Conservation (phyloP, 2,113 vertebrate species). For the Myxocyprinus asiaticus region DNA sequence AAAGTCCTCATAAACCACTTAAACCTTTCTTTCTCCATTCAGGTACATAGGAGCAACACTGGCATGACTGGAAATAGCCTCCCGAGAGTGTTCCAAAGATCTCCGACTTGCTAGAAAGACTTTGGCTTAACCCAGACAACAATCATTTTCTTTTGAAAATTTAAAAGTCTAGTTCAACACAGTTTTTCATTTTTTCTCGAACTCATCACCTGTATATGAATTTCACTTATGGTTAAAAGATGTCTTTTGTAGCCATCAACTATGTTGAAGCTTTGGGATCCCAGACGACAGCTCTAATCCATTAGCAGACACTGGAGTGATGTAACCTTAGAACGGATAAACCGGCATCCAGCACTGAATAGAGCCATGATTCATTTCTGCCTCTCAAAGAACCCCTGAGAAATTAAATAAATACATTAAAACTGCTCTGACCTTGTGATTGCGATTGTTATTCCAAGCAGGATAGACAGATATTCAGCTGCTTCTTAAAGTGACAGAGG, state of each 20-base stretch:
- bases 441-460: conserved; percentile 58
- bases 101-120: too few relatives aligned
- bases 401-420: conserved; percentile 53
- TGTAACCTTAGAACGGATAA: conserved; percentile 36
- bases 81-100: too few relatives aligned
- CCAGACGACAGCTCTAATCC: not conserved
- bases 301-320: conserved; percentile 20
- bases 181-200: too few relatives aligned
- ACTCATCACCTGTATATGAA: conserved; percentile 2
- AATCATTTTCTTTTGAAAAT: too few relatives aligned
- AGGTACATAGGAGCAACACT: too few relatives aligned
- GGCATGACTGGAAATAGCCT: too few relatives aligned
- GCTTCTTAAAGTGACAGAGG: conserved; percentile 64
- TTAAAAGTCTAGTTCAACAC: too few relatives aligned
- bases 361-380: conserved; percentile 44
- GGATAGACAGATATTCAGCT: conserved; percentile 59
- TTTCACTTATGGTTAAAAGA: not conserved
- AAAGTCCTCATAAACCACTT: too few relatives aligned
- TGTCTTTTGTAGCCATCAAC: conserved; percentile 19
- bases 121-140: too few relatives aligned
- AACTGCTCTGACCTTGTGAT: conserved; percentile 62
- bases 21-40: too few relatives aligned
- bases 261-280: not conserved
- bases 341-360: not conserved
- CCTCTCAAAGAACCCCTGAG: conserved; percentile 36